Conservation (phyloP, 2,113 vertebrate species). For the Nycticorax nycticorax region DNA sequence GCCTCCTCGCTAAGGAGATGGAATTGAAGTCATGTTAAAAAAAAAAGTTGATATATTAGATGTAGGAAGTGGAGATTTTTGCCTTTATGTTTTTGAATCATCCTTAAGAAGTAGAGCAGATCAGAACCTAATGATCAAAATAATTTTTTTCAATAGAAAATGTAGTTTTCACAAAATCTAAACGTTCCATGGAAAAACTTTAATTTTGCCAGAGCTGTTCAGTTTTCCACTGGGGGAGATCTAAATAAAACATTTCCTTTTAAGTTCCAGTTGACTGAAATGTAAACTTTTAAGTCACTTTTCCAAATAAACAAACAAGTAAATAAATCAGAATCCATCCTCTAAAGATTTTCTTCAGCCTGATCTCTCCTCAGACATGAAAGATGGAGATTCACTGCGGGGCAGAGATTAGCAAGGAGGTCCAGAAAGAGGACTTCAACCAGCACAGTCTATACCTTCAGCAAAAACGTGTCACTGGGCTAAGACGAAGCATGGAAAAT, state of each 20-base stretch:
- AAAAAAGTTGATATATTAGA: neutral
- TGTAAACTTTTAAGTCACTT: constrained; percentile 26
- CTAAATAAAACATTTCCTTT: constrained; percentile 56
- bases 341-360: neutral
- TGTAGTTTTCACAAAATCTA: constrained; percentile 32
- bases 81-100: neutral
- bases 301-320: constrained; percentile 40
- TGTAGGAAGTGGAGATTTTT: neutral
- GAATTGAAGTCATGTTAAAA: constrained; percentile 10
- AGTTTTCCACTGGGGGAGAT: constrained; percentile 29
- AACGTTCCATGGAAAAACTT: constrained; percentile 55
- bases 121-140: constrained; percentile 11
- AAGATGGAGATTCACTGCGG: neutral
- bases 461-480: neutral
- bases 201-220: constrained; percentile 25
- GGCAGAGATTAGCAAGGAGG: neutral
- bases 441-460: neutral
- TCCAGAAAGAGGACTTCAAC: neutral
- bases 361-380: neutral
- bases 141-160: neutral
- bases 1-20: neutral
- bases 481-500: neutral
- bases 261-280: constrained; percentile 47
- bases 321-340: constrained; percentile 32
- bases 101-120: neutral